A percentile compares a stretch with the other conserved stretches of the same genome.
Evolutionary conservation across 92 coral and sea anemone genomes (phyloP).

Genomic region (Pocillopora grandis): DNA sequence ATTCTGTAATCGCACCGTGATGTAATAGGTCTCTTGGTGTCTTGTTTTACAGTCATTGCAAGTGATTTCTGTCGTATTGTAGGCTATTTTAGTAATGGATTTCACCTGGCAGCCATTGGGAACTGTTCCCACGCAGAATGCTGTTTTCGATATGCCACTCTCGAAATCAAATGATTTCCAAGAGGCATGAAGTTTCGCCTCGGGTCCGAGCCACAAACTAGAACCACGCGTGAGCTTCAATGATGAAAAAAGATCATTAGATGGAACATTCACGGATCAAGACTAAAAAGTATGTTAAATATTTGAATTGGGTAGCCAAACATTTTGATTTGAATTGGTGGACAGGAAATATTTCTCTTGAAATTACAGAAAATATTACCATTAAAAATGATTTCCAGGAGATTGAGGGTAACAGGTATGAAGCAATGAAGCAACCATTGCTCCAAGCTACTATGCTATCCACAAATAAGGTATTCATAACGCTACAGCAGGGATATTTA

Average conservation of each 20-base stretch:
- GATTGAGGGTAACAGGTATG: too few relatives aligned
- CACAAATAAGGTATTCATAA: too few relatives aligned
- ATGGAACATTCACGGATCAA: not conserved
- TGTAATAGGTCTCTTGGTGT: conserved; percentile 65
- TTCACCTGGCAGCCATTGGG: conserved; percentile 73
- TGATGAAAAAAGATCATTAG: not conserved
- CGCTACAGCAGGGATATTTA: too few relatives aligned
- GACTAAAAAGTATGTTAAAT: not conserved
- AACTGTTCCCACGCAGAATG: conserved; percentile 84
- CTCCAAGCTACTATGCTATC: too few relatives aligned
- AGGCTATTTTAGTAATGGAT: conserved; percentile 57
- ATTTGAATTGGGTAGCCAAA: not conserved
- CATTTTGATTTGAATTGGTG: too few relatives aligned
- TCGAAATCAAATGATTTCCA: conserved; percentile 80
- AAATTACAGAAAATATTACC: too few relatives aligned
- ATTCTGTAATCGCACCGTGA: conserved; percentile 76
- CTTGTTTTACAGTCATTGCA: conserved; percentile 72
- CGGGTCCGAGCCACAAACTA: conserved; percentile 64
- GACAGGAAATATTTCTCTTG: too few relatives aligned
- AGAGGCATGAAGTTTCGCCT: conserved; percentile 42
- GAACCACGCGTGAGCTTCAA: conserved; percentile 31
- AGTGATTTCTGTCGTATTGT: conserved; percentile 56
- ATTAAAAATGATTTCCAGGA: too few relatives aligned
- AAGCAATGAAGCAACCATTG: too few relatives aligned
- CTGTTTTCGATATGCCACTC: conserved; percentile 66